phyloP scores from a whole-genome alignment of 35 echinoderm and acorn worm genomes.

The Lytechinus pictus region DNA sequence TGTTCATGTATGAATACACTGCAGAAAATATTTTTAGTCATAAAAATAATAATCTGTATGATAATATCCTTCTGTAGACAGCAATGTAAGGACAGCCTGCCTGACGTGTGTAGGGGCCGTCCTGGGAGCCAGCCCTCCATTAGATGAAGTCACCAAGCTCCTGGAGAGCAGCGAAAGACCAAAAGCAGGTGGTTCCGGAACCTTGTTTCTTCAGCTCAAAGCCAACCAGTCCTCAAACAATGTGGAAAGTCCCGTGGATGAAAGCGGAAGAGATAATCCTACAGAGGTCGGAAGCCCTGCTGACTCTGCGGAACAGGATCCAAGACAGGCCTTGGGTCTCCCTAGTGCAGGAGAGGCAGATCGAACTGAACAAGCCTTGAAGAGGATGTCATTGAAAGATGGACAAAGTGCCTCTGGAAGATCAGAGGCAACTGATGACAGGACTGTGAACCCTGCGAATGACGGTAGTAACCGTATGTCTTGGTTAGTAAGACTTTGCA shows the following conservation, averaged over 20 bases:
- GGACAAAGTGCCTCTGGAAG: not conserved
- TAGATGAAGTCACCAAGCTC: slow-evolving; percentile 71
- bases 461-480: slow-evolving; percentile 48
- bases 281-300: not conserved
- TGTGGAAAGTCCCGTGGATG: not conserved
- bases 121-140: slow-evolving; percentile 63
- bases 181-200: slow-evolving; percentile 53
- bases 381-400: not conserved
- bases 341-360: not conserved
- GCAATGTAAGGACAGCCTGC: slow-evolving; percentile 89
- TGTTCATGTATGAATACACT: not conserved
- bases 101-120: slow-evolving; percentile 91
- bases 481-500: slow-evolving; percentile 76
- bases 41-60: not conserved
- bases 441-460: not conserved
- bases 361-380: not conserved
- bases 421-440: not conserved
- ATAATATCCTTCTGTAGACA: slow-evolving; percentile 58
- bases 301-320: not conserved
- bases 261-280: not conserved
- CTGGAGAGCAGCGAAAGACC: slow-evolving; percentile 56
- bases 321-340: not conserved
- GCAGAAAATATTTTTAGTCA: no score
- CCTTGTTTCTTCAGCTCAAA: slow-evolving; percentile 9
- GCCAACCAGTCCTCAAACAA: not conserved